phyloP scores from a whole-genome alignment of 2,797 vertebrate genomes.

The Anomalospiza imberbis region DNA sequence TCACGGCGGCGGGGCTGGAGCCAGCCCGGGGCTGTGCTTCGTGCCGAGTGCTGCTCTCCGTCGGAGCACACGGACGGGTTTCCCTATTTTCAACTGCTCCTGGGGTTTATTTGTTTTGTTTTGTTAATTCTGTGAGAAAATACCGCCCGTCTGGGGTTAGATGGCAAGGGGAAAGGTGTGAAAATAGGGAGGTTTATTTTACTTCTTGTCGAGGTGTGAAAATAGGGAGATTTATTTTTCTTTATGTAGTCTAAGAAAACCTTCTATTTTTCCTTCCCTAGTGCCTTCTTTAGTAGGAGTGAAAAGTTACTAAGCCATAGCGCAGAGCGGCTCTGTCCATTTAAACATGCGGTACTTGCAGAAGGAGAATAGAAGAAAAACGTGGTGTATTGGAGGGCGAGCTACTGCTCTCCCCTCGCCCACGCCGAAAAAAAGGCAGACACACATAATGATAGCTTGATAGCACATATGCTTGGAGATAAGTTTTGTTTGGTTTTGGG shows the following conservation, averaged over 20 bases:
- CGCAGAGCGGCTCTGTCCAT: background rate
- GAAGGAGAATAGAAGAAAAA: background rate
- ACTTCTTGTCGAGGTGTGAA: background rate
- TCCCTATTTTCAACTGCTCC: background rate
- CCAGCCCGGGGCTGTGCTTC: background rate
- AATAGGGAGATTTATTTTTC: background rate
- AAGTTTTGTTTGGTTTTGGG: background rate
- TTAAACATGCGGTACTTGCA: background rate
- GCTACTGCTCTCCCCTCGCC: fast-evolving
- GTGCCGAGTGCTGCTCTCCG: fast-evolving
- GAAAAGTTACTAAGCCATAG: background rate
- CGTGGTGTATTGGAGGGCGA: background rate
- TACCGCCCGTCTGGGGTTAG: background rate
- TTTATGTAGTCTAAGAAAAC: background rate
- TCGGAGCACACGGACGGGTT: fast-evolving
- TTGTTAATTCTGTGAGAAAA: background rate
- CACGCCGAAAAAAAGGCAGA: no score
- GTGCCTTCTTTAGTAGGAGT: fast-evolving
- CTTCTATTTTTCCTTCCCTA: background rate
- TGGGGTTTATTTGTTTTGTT: background rate
- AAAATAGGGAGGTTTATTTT: background rate
- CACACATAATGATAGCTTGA: background rate
- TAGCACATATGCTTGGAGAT: background rate
- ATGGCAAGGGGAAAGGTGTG: background rate
- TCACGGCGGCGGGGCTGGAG: background rate